phyloP scores from a whole-genome alignment of 2,888 invertebrate genomes.

The Yponomeuta evonymella region DNA sequence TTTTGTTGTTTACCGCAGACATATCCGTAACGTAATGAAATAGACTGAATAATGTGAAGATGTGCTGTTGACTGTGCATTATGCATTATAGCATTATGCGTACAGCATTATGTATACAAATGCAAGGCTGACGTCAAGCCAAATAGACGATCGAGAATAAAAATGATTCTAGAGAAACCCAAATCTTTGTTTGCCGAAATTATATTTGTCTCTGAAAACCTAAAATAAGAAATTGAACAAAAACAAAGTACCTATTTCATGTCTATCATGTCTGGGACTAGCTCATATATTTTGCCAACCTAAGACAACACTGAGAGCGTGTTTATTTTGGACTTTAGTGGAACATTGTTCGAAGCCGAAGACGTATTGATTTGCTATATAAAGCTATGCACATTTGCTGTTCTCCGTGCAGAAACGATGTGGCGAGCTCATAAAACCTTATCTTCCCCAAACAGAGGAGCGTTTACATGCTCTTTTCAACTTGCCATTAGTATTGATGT shows the following conservation, averaged over 20 bases:
- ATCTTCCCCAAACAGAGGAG: constrained; percentile 61
- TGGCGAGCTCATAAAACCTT: constrained; percentile 74
- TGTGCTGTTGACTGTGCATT: too few relatives aligned
- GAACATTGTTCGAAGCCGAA: constrained; percentile 2
- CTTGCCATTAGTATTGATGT: constrained; percentile 29
- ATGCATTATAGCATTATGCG: too few relatives aligned
- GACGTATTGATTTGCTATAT: constrained; percentile 51
- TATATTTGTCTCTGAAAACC: neutral
- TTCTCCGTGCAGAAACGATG: constrained; percentile 64
- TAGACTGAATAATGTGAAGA: too few relatives aligned
- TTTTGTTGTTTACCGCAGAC: too few relatives aligned
- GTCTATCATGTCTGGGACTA: neutral
- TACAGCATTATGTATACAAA: too few relatives aligned
- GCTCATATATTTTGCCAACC: neutral
- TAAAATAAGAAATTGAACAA: neutral
- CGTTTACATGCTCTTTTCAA: constrained; percentile 38
- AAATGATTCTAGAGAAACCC: too few relatives aligned
- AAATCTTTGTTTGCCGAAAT: too few relatives aligned
- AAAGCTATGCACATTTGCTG: constrained; percentile 62
- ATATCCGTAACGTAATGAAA: too few relatives aligned
- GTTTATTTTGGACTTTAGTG: neutral
- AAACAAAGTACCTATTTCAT: neutral
- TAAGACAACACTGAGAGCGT: neutral
- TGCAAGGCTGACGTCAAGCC: too few relatives aligned
- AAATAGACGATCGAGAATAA: too few relatives aligned